Conservation (phyloP, 2,888 invertebrate genomes). For the Esperia sulphurella region DNA sequence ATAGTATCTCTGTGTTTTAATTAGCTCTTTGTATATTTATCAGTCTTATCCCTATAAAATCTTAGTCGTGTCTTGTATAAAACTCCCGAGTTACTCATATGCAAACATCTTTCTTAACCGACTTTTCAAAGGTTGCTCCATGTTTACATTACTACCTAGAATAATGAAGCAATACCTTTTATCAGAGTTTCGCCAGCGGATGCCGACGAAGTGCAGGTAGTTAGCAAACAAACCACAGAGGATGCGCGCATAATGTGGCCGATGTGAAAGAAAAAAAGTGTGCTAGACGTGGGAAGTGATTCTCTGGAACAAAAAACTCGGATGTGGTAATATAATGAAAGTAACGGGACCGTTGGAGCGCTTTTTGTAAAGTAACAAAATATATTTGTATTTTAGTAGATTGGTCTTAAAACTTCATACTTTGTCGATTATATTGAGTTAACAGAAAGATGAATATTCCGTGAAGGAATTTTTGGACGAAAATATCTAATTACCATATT, state of each 20-base stretch:
- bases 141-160: constrained; percentile 29
- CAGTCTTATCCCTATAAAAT: not conserved
- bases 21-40: too few species aligned
- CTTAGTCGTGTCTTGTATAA: not conserved
- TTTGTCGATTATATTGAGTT: too few species aligned
- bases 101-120: constrained; percentile 4
- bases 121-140: constrained; percentile 24
- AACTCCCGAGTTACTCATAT: not conserved
- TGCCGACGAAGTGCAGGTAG: constrained; percentile 28
- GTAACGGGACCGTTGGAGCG: not conserved
- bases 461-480: too few species aligned
- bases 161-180: constrained; percentile 41
- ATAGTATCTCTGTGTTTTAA: too few species aligned
- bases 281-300: not conserved
- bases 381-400: not conserved
- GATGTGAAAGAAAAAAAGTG: not conserved
- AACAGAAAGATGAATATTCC: too few species aligned
- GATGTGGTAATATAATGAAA: not conserved
- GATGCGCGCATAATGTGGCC: constrained; percentile 24
- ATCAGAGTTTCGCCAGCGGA: constrained; percentile 49
- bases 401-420: too few species aligned
- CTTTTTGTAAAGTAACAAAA: not conserved
- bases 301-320: not conserved
- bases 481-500: too few species aligned
- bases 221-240: constrained; percentile 22